Conservation (phyloP, 2,797 vertebrate species). For the Sebastes cheni region DNA sequence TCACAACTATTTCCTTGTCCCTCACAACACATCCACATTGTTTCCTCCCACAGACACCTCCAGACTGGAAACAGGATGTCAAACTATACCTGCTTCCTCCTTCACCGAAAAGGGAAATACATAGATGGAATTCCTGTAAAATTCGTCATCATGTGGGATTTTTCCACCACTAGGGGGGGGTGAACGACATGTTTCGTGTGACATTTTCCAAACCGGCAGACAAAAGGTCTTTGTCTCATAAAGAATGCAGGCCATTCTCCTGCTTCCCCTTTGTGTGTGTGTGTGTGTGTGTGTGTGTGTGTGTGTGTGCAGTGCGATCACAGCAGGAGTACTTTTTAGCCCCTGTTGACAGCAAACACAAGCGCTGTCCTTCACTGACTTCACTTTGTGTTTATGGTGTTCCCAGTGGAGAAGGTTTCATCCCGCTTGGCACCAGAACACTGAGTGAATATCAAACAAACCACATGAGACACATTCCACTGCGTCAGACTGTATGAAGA, state of each 20-base stretch:
- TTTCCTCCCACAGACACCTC: neutral
- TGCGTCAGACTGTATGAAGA: neutral
- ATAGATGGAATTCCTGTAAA: neutral
- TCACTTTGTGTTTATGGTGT: slow-evolving; percentile 8
- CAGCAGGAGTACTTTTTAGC: neutral
- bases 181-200: neutral
- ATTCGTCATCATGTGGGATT: fast-evolving
- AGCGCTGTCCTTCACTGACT: slow-evolving; percentile 13
- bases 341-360: slow-evolving; percentile 51
- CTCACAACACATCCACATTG: neutral
- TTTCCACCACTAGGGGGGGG: slow-evolving; percentile 26
- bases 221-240: slow-evolving; percentile 53
- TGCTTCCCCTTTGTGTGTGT: slow-evolving; percentile 10
- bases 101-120: neutral
- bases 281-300: neutral
- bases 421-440: neutral
- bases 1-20: neutral
- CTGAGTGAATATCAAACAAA: slow-evolving; percentile 20
- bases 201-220: neutral
- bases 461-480: slow-evolving; percentile 31
- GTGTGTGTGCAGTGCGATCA: neutral
- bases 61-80: neutral
- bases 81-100: slow-evolving; percentile 21
- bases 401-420: neutral
- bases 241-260: neutral